A percentile compares a stretch with the other conserved stretches of the same genome.
phyloP scores from a whole-genome alignment of 2,797 vertebrate genomes.

The Chelon labrosus region DNA sequence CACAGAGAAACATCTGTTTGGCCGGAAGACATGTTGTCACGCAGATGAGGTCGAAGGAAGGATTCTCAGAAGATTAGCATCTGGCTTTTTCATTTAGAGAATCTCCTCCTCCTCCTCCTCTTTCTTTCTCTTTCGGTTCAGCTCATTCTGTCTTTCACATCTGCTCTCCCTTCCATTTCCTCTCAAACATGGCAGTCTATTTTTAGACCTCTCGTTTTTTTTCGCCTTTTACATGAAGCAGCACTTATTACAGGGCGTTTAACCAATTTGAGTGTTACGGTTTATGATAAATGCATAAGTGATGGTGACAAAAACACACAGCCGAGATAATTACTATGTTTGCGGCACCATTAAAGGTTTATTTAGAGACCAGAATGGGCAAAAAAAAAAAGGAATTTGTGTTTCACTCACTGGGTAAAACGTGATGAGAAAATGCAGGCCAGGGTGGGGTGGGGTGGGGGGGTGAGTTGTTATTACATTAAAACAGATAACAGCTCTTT shows the following conservation, averaged over 20 bases:
- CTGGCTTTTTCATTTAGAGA: constrained; percentile 64
- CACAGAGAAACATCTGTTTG: constrained; percentile 77
- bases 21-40: constrained; percentile 65
- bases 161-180: constrained; percentile 12
- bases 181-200: background rate
- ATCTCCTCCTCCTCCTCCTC: constrained; percentile 15
- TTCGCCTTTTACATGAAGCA: background rate
- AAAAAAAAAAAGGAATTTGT: constrained; percentile 49
- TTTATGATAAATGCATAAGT: constrained; percentile 46
- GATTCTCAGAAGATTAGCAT: constrained; percentile 66
- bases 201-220: constrained; percentile 8
- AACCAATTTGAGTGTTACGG: constrained; percentile 36
- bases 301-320: constrained; percentile 40
- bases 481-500: constrained; percentile 68
- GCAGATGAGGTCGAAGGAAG: constrained; percentile 66
- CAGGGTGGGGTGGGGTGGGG: background rate
- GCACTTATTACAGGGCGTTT: constrained; percentile 29
- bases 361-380: constrained; percentile 47
- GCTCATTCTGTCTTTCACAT: constrained; percentile 12
- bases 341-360: constrained; percentile 57
- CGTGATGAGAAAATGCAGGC: constrained; percentile 66
- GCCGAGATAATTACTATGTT: constrained; percentile 63
- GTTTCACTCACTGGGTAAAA: constrained; percentile 61
- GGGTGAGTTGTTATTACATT: constrained; percentile 70
- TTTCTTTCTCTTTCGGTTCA: constrained; percentile 1